Percentiles rank a stretch among this genome's conserved stretches.
These are phyloP conservation scores for Ammodytes marinus DNA, from an alignment of 2,113 vertebrate species.

Conservation along the genomic window DNA sequence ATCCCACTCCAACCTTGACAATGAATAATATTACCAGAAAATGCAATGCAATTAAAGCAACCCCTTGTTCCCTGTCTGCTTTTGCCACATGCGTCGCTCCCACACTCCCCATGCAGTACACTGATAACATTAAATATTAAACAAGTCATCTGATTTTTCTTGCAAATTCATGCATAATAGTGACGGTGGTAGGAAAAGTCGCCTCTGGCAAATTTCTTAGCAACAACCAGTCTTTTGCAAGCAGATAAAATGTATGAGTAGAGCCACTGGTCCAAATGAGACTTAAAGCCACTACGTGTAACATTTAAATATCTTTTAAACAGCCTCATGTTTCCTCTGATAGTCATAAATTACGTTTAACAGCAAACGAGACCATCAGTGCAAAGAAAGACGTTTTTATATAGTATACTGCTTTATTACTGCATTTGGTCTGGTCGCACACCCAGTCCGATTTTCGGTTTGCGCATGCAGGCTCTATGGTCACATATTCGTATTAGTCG, in stretches of 20 bases:
- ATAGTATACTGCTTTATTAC: no score
- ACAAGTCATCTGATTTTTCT: slow-evolving; percentile 69
- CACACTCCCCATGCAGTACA: slow-evolving; percentile 52
- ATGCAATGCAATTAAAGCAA: slow-evolving; percentile 76
- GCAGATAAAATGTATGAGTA: slow-evolving; percentile 13
- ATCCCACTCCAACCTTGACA: slow-evolving; percentile 77
- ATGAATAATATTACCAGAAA: slow-evolving; percentile 78
- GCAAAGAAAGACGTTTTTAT: no score
- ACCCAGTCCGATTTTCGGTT: no score
- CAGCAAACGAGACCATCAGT: no score
- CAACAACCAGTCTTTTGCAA: slow-evolving; percentile 30
- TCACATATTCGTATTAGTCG: no score
- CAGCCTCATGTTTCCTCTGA: no score
- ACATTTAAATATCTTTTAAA: no score
- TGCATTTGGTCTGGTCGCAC: no score
- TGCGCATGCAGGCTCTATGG: no score
- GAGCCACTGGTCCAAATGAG: slow-evolving; percentile 26
- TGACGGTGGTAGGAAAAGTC: slow-evolving; percentile 40
- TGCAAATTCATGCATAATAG: slow-evolving; percentile 67
- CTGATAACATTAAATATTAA: slow-evolving; percentile 73
- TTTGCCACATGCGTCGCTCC: slow-evolving; percentile 56
- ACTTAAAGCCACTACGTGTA: background rate
- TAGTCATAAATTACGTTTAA: background rate
- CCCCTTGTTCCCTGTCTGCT: slow-evolving; percentile 55
- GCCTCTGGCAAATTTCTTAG: slow-evolving; percentile 37